phyloP scores from a whole-genome alignment of 2,113 vertebrate species.

The Taxidea taxus region DNA sequence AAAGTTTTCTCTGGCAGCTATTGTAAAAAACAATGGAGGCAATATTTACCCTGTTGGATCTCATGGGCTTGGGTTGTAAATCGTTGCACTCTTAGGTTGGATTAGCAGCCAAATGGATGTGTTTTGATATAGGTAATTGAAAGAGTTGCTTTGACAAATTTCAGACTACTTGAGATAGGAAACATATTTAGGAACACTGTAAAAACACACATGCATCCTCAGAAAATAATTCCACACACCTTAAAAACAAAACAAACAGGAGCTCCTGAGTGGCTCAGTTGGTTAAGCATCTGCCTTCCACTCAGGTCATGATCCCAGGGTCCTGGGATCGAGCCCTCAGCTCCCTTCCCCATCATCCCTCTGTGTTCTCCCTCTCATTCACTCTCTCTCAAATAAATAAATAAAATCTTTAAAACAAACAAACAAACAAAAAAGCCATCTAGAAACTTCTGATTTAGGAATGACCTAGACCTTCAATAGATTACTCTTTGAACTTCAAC shows the following conservation, averaged over 20 bases:
- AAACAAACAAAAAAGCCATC: not conserved
- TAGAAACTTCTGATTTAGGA: not conserved
- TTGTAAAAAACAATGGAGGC: not conserved
- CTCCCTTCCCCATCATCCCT: not conserved
- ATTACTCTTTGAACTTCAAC: not conserved
- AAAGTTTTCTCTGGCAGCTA: not conserved
- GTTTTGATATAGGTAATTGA: not conserved
- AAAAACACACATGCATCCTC: not conserved
- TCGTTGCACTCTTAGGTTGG: not conserved
- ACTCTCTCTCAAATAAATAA: not conserved
- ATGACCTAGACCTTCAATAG: not conserved
- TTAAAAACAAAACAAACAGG: not conserved
- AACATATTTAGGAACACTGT: not conserved
- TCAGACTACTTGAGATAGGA: not conserved
- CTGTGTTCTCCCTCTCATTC: not conserved
- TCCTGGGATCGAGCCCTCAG: not conserved
- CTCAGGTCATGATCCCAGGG: not conserved
- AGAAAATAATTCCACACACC: not conserved
- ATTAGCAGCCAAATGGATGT: not conserved
- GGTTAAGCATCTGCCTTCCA: not conserved
- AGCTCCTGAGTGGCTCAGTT: not conserved
- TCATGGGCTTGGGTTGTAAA: not conserved
- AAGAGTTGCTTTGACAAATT: not conserved
- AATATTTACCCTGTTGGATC: not conserved
- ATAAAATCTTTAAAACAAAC: not conserved